Evolutionary conservation across 2,113 vertebrate genomes (phyloP).

Genomic region (Xiphophorus hellerii): DNA sequence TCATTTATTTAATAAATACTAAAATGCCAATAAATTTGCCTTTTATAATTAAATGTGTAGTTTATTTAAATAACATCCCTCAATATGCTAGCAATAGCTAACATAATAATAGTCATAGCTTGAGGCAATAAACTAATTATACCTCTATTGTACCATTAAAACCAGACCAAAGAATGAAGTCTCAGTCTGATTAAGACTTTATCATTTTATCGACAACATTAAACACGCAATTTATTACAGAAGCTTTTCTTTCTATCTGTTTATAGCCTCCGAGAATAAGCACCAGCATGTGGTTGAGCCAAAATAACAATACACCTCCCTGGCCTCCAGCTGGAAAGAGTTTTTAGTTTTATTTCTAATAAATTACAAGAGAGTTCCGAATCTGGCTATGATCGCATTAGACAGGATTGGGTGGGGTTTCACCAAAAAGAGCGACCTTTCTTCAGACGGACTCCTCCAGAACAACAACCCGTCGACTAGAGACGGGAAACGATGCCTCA

Average conservation of each 20-base stretch:
- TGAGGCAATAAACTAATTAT: neutral
- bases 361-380: neutral
- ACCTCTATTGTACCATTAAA: too few relatives aligned
- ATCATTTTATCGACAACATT: neutral
- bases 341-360: neutral
- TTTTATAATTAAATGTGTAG: neutral
- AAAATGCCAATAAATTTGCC: neutral
- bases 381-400: neutral
- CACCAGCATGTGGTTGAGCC: neutral
- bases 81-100: neutral
- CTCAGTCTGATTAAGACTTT: neutral
- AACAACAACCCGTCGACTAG: neutral
- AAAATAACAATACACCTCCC: constrained; percentile 1
- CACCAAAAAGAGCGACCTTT: constrained; percentile 15
- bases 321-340: constrained; percentile 16
- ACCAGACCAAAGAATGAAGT: too few relatives aligned
- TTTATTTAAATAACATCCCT: neutral
- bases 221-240: neutral
- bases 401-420: neutral
- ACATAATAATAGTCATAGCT: neutral
- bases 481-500: constrained; percentile 42
- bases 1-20: neutral
- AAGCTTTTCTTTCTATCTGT: neutral
- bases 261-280: neutral
- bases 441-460: neutral